phyloP scores from a whole-genome alignment of 2,888 invertebrate species.

The Parthenolecanium corni region DNA sequence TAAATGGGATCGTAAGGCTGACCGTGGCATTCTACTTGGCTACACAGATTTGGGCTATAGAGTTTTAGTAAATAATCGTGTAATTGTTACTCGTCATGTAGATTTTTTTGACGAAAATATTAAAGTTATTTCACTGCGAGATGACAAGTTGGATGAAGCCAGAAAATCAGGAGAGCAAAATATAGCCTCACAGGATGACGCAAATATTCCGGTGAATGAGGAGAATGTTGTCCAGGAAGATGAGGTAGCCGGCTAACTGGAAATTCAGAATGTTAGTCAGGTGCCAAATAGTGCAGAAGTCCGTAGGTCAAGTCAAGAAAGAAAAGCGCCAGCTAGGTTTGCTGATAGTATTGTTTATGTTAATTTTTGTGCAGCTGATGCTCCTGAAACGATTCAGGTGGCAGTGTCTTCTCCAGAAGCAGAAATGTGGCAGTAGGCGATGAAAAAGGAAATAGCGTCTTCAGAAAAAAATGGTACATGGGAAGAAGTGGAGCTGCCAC shows the following conservation, averaged over 20 bases:
- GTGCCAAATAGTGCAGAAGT: neutral
- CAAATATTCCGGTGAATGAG: neutral
- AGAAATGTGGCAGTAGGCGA: neutral
- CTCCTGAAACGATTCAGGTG: neutral
- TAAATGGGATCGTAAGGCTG: conserved; percentile 16
- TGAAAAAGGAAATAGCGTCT: conserved; percentile 1
- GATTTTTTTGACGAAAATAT: conserved; percentile 34
- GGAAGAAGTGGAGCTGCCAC: neutral
- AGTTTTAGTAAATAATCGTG: neutral
- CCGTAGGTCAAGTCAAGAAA: conserved; percentile 29
- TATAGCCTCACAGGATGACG: neutral
- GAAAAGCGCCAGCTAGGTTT: conserved; percentile 31
- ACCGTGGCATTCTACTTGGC: neutral
- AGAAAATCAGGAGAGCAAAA: conserved; percentile 28
- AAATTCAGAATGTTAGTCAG: neutral
- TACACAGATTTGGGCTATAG: conserved; percentile 2
- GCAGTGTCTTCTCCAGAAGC: neutral
- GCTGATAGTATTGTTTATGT: conserved; percentile 34
- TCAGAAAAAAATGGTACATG: conserved; percentile 4
- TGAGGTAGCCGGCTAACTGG: no score
- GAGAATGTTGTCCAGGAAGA: neutral
- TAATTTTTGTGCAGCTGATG: conserved; percentile 34
- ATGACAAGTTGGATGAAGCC: conserved; percentile 1
- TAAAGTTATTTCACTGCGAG: conserved; percentile 31
- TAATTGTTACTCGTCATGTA: conserved; percentile 32